Percentiles rank a stretch among this genome's conserved stretches.
Conservation (phyloP, 2,888 invertebrate genomes). For the Cyaniris semiargus region DNA sequence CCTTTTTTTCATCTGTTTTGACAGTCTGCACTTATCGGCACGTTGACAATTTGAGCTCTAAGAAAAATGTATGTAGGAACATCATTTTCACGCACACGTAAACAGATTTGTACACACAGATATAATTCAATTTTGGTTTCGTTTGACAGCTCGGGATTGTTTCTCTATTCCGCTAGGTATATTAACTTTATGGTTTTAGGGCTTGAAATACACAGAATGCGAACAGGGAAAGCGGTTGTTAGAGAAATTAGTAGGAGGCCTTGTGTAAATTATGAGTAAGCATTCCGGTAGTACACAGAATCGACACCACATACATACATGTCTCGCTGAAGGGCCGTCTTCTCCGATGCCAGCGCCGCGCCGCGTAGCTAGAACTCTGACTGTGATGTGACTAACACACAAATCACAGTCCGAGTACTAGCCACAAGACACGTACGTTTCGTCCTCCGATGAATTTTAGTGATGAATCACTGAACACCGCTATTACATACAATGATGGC, state of each 20-base stretch:
- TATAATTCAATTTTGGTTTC: no score
- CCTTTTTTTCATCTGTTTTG: no score
- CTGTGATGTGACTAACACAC: slow-evolving; percentile 94
- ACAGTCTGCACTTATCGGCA: no score
- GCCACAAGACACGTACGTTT: slow-evolving; percentile 62
- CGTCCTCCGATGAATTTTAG: slow-evolving; percentile 16
- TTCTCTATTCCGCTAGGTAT: no score
- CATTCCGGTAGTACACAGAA: slow-evolving; percentile 6
- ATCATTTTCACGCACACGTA: no score
- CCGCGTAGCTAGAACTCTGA: slow-evolving; percentile 95
- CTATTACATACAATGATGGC: background rate
- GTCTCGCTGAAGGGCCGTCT: slow-evolving; percentile 3
- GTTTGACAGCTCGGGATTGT: no score
- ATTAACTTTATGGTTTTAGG: no score
- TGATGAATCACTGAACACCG: background rate
- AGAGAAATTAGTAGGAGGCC: slow-evolving; percentile 21
- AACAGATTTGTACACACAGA: no score
- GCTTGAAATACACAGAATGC: background rate
- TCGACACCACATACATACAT: slow-evolving; percentile 33
- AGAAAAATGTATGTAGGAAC: no score
- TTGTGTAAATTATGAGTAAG: slow-evolving; percentile 8
- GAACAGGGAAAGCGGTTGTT: background rate
- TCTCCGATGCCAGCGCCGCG: slow-evolving; percentile 46
- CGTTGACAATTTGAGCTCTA: no score
- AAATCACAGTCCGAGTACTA: slow-evolving; percentile 91